A percentile compares a stretch with the other conserved stretches of the same genome.
Conservation (phyloP, 2,113 vertebrate species). For the Thryonomys swinderianus region DNA sequence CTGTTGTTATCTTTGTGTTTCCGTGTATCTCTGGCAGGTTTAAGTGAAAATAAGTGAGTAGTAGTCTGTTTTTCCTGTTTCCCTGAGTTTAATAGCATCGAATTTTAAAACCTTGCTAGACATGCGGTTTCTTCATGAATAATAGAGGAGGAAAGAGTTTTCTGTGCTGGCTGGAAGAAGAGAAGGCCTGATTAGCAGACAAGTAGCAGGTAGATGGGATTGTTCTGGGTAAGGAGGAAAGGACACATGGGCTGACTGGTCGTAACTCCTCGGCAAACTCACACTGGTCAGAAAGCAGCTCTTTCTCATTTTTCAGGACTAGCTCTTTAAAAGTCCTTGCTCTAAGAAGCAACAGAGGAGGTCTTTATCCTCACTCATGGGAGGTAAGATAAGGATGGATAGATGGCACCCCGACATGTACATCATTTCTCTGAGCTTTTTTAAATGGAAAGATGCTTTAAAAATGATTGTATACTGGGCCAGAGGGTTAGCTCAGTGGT, state of each 20-base stretch:
- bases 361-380: not conserved
- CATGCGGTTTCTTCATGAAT: not conserved
- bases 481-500: no score
- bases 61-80: not conserved
- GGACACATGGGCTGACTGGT: not conserved
- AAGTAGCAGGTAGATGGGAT: not conserved
- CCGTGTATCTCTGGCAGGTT: not conserved
- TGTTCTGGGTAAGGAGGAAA: not conserved
- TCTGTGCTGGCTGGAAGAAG: not conserved
- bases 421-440: not conserved
- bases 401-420: not conserved
- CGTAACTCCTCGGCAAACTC: not conserved
- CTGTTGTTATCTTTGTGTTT: not conserved
- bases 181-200: not conserved
- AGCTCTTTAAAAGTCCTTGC: not conserved
- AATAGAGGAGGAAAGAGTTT: conserved; percentile 1
- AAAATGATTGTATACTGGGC: not conserved
- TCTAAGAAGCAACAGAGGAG: not conserved
- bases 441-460: not conserved
- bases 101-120: not conserved
- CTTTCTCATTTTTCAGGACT: not conserved
- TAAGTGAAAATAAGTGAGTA: conserved; percentile 12
- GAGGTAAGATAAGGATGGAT: not conserved
- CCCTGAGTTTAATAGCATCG: not conserved
- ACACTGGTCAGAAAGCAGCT: not conserved